Percentiles rank a stretch among this genome's conserved stretches.
Conservation (phyloP, 2,113 vertebrate genomes). For the Hemichromis elongatus region DNA sequence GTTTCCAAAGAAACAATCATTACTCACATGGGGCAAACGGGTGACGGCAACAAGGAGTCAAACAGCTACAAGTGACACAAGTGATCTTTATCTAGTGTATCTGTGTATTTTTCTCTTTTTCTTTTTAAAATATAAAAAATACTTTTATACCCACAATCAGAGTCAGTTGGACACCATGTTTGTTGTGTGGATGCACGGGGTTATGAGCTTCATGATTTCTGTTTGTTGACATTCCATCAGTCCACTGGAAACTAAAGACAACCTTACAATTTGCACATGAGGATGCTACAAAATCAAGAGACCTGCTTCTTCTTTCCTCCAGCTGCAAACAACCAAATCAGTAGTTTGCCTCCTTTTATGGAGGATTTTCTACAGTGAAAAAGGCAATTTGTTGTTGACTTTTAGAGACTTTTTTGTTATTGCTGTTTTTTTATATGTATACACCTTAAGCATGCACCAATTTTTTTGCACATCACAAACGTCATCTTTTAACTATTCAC, state of each 20-base stretch:
- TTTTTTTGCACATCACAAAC: slow-evolving; percentile 51
- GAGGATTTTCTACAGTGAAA: slow-evolving; percentile 24
- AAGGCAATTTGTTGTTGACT: background rate
- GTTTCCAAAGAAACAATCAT: slow-evolving; percentile 76
- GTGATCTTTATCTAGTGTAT: slow-evolving; percentile 51
- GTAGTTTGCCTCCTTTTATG: background rate
- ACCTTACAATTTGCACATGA: background rate
- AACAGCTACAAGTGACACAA: background rate
- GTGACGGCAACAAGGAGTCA: slow-evolving; percentile 77
- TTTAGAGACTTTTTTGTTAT: background rate
- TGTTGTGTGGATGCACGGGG: background rate
- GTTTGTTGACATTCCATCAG: background rate
- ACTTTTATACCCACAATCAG: background rate
- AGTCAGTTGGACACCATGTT: background rate
- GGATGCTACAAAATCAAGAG: background rate
- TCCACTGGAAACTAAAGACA: background rate
- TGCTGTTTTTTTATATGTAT: background rate
- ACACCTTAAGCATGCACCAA: slow-evolving; percentile 49
- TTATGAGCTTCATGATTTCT: background rate
- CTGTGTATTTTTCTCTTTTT: background rate
- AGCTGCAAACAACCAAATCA: background rate
- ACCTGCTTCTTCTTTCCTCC: background rate
- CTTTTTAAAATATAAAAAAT: background rate
- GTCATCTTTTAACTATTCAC: background rate
- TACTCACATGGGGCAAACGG: slow-evolving; percentile 80